Conservation (phyloP, 2,888 invertebrate species). For the Apodemia mormo region DNA sequence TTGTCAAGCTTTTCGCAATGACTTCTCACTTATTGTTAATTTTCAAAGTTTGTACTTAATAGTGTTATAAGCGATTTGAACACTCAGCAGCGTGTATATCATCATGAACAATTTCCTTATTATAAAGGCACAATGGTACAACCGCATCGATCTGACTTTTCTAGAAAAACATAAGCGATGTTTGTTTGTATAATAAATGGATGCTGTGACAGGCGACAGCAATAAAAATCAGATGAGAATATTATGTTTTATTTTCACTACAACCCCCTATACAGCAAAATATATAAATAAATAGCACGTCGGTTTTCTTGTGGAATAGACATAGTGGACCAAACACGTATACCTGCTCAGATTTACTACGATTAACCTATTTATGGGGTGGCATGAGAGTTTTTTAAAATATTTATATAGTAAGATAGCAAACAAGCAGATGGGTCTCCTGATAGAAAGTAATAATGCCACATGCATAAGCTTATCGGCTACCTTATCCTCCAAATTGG, state of each 20-base stretch:
- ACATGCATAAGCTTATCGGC: no score
- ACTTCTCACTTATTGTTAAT: background rate
- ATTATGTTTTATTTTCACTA: slow-evolving; percentile 22
- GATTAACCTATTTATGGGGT: no score
- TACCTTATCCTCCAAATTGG: no score
- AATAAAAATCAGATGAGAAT: slow-evolving; percentile 63
- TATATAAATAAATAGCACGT: no score
- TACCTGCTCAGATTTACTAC: no score
- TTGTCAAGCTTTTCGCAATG: background rate
- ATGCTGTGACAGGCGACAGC: slow-evolving; percentile 70
- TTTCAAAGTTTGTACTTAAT: slow-evolving; percentile 23
- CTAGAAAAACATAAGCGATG: slow-evolving; percentile 71
- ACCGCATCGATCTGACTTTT: slow-evolving; percentile 64
- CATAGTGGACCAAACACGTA: no score
- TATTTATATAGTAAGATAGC: no score
- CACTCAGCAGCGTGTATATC: slow-evolving; percentile 47
- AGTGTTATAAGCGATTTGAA: slow-evolving; percentile 17
- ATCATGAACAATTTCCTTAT: slow-evolving; percentile 44
- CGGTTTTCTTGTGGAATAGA: no score
- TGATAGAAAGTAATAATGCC: no score
- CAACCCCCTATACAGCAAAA: no score
- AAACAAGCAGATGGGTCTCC: no score
- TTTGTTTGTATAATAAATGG: slow-evolving; percentile 76
- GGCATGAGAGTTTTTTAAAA: no score
- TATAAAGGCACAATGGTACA: slow-evolving; percentile 54